Evolutionary conservation across 1,140 invertebrate genomes (phyloP).

Genomic region (Anoplolepis gracilipes): DNA sequence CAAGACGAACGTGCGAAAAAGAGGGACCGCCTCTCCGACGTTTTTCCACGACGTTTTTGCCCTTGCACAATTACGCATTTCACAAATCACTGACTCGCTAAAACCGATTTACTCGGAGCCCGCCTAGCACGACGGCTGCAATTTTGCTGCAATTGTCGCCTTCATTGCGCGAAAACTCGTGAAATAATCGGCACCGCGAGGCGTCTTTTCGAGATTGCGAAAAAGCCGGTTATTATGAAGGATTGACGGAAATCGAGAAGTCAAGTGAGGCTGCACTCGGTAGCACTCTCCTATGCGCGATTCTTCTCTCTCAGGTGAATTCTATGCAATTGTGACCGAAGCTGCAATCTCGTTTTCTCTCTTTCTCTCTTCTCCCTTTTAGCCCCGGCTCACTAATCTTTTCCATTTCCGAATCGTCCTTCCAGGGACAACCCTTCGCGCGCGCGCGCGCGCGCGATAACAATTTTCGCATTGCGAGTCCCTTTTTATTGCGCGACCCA

Average conservation of each 20-base stretch:
- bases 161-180: constrained; percentile 41
- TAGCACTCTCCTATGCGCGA: background rate
- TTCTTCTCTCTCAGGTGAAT: background rate
- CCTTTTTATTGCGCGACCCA: constrained; percentile 37
- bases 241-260: constrained; percentile 41
- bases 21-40: background rate
- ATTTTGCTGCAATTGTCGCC: constrained; percentile 25
- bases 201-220: constrained; percentile 2
- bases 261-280: constrained; percentile 30
- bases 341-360: background rate
- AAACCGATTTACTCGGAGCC: background rate
- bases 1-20: background rate
- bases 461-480: constrained; percentile 40
- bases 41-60: background rate
- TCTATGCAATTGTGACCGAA: background rate
- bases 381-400: constrained; percentile 29
- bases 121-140: background rate
- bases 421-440: constrained; percentile 17
- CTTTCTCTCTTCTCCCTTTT: too few relatives aligned
- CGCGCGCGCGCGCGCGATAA: constrained; percentile 35
- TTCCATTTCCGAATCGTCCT: constrained; percentile 34
- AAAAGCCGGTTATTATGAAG: constrained; percentile 21
- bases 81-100: background rate
- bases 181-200: constrained; percentile 22
- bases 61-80: constrained; percentile 13